Base-by-base conservation (phyloP, 2,797 vertebrate genomes). In the Halcyon smyrnensis region DNA sequence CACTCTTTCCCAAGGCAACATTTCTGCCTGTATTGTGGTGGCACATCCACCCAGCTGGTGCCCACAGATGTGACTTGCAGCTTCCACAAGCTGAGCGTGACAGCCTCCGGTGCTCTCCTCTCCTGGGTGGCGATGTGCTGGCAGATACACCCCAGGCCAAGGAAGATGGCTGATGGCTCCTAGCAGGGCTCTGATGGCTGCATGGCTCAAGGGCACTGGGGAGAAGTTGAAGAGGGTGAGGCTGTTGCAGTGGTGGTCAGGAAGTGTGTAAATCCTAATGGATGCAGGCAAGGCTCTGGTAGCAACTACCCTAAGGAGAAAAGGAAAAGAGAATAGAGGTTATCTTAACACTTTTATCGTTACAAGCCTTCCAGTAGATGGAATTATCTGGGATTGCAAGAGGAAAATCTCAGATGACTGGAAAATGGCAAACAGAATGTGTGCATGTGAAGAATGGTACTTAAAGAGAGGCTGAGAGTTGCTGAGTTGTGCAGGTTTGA, bases 321-420 rank as follows among this genome's bases (percentile, higher is more conserved):
- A 68, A 50, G 19, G 45, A 74, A 62, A 82, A 41, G 32, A 89
- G 46, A 84, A 60, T 11, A 77, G 73, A 82, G 50, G 39, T 94
- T 65, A 67, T 50, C 13, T 96, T 53, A 95, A 86, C 15, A 75
- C 59, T 27, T 5, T 1, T 50, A 30, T 60, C 88, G 73, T 90
- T 88, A 46, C 46, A 73, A 73, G 63, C n/a, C 23, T 88, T 95
- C 37, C 59, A 93, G 23, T 46, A 69, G 81, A 64, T 34, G 1
- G 1, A 85, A 71, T 92, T 90, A 92, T 76, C 50, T 51, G 46
- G 41, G 69, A 86, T 96, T 92, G 87, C 54, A 59, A 27, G 19
- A 76, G 69, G 36, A 69, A 86, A 65, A 81, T 81, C 80, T 80
- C 65, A 57, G 37, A 27, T 74, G 79, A 54, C 46, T 86, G 69